Percentiles rank a stretch among this genome's conserved stretches.
Conservation (phyloP, 1,140 invertebrate species). For the Rhagoletis pomonella region DNA sequence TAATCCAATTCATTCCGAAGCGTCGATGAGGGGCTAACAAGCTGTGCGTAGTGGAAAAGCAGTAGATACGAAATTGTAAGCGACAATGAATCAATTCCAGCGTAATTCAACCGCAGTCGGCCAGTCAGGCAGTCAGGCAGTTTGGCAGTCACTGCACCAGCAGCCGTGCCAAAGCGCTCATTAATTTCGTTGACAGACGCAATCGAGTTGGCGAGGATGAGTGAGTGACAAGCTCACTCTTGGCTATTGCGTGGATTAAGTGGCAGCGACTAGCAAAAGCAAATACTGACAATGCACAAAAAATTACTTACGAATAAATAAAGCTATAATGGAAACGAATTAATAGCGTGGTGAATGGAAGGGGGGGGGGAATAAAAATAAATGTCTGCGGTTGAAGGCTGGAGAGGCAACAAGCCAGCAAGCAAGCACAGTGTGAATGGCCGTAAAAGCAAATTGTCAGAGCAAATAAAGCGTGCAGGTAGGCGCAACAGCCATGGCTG, state of each 20-base stretch:
- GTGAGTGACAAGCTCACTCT: constrained; percentile 1
- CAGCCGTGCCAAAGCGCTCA: background rate
- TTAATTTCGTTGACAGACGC: constrained; percentile 45
- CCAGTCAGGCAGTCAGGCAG: no score
- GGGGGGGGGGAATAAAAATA: background rate
- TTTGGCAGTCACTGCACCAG: background rate
- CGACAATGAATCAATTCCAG: constrained; percentile 43
- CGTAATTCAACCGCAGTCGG: background rate
- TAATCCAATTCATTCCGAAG: constrained; percentile 31
- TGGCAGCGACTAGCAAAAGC: background rate
- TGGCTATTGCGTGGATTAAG: constrained; percentile 9
- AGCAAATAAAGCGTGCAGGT: constrained; percentile 7
- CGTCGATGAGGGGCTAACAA: background rate
- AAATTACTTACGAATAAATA: background rate
- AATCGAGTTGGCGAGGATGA: background rate
- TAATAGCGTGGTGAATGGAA: background rate
- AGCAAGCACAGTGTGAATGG: background rate
- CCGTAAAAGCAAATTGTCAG: background rate
- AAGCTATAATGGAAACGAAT: background rate
- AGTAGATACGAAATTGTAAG: background rate
- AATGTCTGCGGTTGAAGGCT: constrained; percentile 12
- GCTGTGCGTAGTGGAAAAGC: background rate
- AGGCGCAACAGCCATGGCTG: background rate
- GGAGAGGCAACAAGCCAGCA: background rate
- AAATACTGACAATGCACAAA: background rate